phyloP scores from a whole-genome alignment of 2,888 invertebrate species.

The Ichneumoninae sp. region DNA sequence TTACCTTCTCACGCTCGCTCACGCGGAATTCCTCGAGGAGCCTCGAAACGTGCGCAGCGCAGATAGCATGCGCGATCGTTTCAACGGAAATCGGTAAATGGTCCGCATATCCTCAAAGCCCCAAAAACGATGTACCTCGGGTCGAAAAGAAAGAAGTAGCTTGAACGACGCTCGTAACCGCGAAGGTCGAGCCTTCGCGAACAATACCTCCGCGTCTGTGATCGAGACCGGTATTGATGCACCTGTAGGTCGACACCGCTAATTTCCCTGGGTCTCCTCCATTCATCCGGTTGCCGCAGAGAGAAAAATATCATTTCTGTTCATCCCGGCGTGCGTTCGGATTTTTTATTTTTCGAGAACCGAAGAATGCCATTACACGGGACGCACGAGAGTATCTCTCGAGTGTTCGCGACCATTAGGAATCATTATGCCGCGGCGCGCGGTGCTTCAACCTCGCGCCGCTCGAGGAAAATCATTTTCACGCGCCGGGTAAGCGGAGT shows the following conservation, averaged over 20 bases:
- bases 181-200: conserved; percentile 48
- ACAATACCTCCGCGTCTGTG: conserved; percentile 68
- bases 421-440: conserved; percentile 20
- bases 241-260: conserved; percentile 73
- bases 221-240: conserved; percentile 67
- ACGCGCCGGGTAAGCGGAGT: conserved; percentile 47
- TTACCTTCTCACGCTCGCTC: conserved; percentile 60
- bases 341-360: conserved; percentile 36
- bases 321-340: conserved; percentile 62
- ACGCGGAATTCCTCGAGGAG: conserved; percentile 70
- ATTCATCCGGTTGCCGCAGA: conserved; percentile 42
- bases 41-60: neutral
- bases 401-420: conserved; percentile 43
- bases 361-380: conserved; percentile 7
- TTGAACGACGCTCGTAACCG: conserved; percentile 43
- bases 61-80: conserved; percentile 40
- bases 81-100: conserved; percentile 75
- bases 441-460: conserved; percentile 15
- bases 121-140: neutral
- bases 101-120: conserved; percentile 77
- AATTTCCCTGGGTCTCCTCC: conserved; percentile 70
- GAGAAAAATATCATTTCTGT: conserved; percentile 42
- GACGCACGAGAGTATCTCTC: conserved; percentile 4
- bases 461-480: conserved; percentile 59
- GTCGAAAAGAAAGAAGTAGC: conserved; percentile 23